Conservation (phyloP, 2,797 vertebrate genomes). For the Craterocephalus amniculus region DNA sequence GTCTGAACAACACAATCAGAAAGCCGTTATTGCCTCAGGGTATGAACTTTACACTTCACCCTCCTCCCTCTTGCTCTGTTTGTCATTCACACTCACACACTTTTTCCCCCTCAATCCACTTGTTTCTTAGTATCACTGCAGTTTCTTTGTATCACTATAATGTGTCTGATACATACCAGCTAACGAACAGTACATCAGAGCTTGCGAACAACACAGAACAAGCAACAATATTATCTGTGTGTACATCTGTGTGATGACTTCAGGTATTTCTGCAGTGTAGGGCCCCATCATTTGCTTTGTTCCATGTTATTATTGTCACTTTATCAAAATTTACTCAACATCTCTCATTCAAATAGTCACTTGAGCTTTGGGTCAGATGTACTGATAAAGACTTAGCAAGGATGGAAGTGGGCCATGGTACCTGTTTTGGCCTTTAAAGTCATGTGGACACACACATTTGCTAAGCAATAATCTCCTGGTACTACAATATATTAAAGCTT, state of each 20-base stretch:
- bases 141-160: constrained; percentile 8
- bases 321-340: not conserved
- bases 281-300: not conserved
- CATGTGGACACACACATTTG: not conserved
- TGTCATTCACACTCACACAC: constrained; percentile 7
- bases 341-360: not conserved
- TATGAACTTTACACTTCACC: constrained; percentile 66
- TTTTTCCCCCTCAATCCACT: not conserved
- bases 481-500: not conserved
- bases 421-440: not conserved
- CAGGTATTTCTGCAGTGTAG: not conserved
- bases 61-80: constrained; percentile 12
- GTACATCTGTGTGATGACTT: not conserved
- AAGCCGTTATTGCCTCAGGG: constrained; percentile 68
- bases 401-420: not conserved
- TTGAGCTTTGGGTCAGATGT: not conserved
- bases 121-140: constrained; percentile 6
- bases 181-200: constrained; percentile 4
- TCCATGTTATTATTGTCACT: not conserved
- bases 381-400: not conserved
- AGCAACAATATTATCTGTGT: constrained; percentile 1
- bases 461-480: not conserved
- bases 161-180: not conserved
- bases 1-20: constrained; percentile 68
- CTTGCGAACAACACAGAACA: not conserved